Evolutionary conservation across 2,888 invertebrate genomes (phyloP).

Genomic region (Stenoptilia bipunctidactyla): DNA sequence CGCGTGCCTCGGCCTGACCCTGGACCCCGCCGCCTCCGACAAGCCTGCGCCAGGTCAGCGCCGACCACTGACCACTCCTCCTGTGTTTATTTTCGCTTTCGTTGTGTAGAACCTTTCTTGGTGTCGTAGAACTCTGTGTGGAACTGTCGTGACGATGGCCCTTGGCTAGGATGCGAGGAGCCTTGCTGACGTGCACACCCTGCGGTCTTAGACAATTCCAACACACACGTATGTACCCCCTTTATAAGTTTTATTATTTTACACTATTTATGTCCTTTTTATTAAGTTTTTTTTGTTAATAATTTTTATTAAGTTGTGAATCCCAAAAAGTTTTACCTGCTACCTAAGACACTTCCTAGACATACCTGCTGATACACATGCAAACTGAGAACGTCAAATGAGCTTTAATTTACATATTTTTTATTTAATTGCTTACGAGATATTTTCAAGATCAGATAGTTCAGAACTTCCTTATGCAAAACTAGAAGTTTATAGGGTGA

Average conservation of each 20-base stretch:
- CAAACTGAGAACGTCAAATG: no score
- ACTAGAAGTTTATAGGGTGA: no score
- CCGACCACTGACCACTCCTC: conserved; percentile 54
- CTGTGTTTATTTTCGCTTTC: conserved; percentile 71
- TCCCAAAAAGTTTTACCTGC: neutral
- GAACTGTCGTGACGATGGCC: conserved; percentile 66
- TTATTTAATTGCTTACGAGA: no score
- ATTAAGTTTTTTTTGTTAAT: neutral
- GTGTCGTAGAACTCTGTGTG: conserved; percentile 63
- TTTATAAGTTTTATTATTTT: conserved; percentile 34
- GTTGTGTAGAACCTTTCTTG: conserved; percentile 62
- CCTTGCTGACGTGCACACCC: conserved; percentile 67
- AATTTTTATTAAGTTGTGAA: neutral
- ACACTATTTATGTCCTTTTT: conserved; percentile 16
- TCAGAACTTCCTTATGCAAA: no score
- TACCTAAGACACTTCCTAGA: no score
- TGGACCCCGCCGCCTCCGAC: conserved; percentile 64
- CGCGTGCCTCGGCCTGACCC: conserved; percentile 68
- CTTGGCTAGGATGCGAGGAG: conserved; percentile 71
- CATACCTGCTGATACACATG: no score
- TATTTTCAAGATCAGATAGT: no score
- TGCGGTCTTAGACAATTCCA: conserved; percentile 63
- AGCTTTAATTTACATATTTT: no score
- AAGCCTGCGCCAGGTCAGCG: conserved; percentile 71
- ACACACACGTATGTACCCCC: conserved; percentile 61